Percentiles rank a stretch among this genome's conserved stretches.
Evolutionary conservation across 2,113 vertebrate species (phyloP).

Genomic region (Condylura cristata): DNA sequence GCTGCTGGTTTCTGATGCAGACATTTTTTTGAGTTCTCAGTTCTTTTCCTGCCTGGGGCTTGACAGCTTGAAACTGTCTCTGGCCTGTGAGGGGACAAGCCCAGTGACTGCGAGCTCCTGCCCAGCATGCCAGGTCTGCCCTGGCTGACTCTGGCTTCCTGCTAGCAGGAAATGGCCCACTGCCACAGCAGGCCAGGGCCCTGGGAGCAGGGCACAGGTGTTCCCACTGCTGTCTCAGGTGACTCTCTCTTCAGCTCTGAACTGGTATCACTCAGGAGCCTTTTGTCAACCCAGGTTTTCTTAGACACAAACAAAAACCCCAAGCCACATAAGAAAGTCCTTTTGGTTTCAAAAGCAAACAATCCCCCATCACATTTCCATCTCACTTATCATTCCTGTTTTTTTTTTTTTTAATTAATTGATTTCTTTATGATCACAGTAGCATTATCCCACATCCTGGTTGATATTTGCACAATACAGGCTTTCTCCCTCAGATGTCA

Average conservation of each 20-base stretch:
- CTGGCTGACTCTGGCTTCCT: background rate
- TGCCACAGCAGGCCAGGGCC: no score
- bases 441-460: no score
- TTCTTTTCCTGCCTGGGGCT: background rate
- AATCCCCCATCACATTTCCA: background rate
- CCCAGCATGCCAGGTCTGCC: background rate
- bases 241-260: background rate
- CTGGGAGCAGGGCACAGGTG: no score
- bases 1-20: no score
- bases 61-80: background rate
- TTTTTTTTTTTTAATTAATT: no score
- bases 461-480: no score
- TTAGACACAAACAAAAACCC: background rate
- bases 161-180: no score
- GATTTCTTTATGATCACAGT: no score
- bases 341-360: background rate
- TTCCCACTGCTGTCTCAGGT: no score
- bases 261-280: no score
- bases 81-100: background rate
- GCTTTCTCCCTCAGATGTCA: no score
- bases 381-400: background rate
- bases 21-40: rapidly evolving
- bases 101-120: background rate
- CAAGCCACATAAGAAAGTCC: background rate
- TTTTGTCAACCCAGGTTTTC: background rate